Evolutionary conservation across 2,113 vertebrate genomes (phyloP).

Genomic region (Austrofundulus limnaeus): DNA sequence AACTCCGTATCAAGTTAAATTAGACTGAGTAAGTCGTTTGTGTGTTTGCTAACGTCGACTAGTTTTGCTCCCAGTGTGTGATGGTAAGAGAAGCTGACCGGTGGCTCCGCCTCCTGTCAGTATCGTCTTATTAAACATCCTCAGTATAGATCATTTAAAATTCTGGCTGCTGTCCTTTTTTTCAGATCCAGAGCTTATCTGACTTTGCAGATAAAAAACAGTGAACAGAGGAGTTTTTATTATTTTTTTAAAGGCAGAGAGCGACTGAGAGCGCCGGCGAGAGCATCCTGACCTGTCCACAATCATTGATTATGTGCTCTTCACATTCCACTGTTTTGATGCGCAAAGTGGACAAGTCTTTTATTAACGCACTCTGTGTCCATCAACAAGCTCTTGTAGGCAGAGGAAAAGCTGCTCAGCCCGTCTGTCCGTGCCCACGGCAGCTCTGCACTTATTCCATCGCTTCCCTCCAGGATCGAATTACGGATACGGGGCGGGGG

Average conservation of each 20-base stretch:
- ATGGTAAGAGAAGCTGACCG: constrained; percentile 11
- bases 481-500: constrained; percentile 65
- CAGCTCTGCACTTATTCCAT: constrained; percentile 72
- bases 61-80: too few relatives aligned
- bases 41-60: too few relatives aligned
- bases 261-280: constrained; percentile 20
- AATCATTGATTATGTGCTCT: constrained; percentile 73
- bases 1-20: too few relatives aligned
- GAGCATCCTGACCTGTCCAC: constrained; percentile 65
- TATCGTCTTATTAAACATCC: constrained; percentile 22
- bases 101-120: constrained; percentile 23
- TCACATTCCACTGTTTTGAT: constrained; percentile 77
- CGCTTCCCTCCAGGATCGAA: constrained; percentile 70
- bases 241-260: constrained; percentile 15
- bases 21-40: too few relatives aligned
- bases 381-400: constrained; percentile 70
- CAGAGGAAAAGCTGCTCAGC: constrained; percentile 48
- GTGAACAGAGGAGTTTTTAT: neutral
- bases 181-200: constrained; percentile 17
- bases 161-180: constrained; percentile 1
- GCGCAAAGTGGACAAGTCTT: constrained; percentile 77
- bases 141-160: constrained; percentile 25
- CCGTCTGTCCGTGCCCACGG: constrained; percentile 60
- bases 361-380: constrained; percentile 81
- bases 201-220: constrained; percentile 25